These are phyloP conservation scores for Pogonophryne albipinna DNA, from an alignment of 2,797 vertebrate species.

Conservation along the genomic window DNA sequence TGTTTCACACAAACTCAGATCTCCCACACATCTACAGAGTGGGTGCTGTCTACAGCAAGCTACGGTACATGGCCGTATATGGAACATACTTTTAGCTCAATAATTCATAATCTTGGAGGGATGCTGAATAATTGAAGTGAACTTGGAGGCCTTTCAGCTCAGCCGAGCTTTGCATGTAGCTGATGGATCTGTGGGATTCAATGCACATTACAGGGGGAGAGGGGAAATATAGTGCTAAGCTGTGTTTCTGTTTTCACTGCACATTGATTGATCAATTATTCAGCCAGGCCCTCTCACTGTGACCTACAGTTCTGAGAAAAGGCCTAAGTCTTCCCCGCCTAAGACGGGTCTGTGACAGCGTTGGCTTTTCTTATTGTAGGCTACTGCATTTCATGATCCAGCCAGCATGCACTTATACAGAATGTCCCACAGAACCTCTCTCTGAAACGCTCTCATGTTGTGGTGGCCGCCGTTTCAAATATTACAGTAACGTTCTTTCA, in stretches of 20 bases:
- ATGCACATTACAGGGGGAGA: constrained; percentile 85
- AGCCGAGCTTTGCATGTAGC: constrained; percentile 86
- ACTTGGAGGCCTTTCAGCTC: constrained; percentile 89
- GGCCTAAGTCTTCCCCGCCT: constrained; percentile 59
- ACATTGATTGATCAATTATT: constrained; percentile 89
- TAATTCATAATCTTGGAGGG: constrained; percentile 89
- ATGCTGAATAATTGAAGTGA: constrained; percentile 91
- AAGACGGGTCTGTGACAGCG: constrained; percentile 74
- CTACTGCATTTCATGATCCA: constrained; percentile 66
- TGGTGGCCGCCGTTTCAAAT: constrained; percentile 68
- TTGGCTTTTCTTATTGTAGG: constrained; percentile 72
- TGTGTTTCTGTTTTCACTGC: constrained; percentile 88
- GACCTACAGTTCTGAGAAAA: constrained; percentile 81
- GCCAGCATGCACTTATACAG: constrained; percentile 51
- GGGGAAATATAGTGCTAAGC: constrained; percentile 87
- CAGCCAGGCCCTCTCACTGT: constrained; percentile 82
- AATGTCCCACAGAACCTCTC: constrained; percentile 57
- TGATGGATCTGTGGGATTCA: constrained; percentile 87
- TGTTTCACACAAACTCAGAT: constrained; percentile 65
- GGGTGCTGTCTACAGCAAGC: constrained; percentile 74
- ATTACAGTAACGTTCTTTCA: constrained; percentile 78
- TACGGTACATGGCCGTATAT: constrained; percentile 78
- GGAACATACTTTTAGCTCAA: constrained; percentile 90
- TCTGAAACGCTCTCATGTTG: constrained; percentile 51
- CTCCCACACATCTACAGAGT: constrained; percentile 68